phyloP scores from a whole-genome alignment of 1,140 invertebrate species.

The Ips typographus region DNA sequence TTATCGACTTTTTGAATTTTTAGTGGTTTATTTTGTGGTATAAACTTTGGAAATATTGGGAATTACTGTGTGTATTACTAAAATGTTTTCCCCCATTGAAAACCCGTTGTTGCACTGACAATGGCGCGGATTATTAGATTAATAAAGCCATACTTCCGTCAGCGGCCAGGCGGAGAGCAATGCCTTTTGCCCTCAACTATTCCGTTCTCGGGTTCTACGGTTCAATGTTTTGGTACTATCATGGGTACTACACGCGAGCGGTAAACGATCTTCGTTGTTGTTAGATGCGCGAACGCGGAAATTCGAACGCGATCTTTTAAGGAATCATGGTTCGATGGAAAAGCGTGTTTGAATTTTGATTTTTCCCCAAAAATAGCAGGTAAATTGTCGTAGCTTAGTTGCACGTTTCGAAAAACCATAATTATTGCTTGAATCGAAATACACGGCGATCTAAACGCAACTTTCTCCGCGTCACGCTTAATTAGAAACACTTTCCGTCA shows the following conservation, averaged over 20 bases:
- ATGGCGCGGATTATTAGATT: background rate
- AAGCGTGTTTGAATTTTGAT: background rate
- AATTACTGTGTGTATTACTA: too few species aligned
- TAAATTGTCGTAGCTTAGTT: background rate
- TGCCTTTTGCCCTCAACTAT: constrained; percentile 23
- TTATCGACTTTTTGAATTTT: too few species aligned
- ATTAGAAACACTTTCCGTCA: too few species aligned
- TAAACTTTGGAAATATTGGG: too few species aligned
- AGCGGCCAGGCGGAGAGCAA: constrained; percentile 11
- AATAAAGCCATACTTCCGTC: constrained; percentile 20
- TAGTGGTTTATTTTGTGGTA: too few species aligned
- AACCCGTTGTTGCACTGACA: too few species aligned
- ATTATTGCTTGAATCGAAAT: background rate
- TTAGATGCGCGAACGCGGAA: background rate
- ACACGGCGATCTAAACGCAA: background rate
- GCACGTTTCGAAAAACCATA: background rate
- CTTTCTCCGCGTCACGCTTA: background rate
- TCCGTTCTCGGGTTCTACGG: constrained; percentile 6
- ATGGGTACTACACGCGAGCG: background rate
- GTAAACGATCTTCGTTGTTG: constrained; percentile 3
- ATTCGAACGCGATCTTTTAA: background rate
- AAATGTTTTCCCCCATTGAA: too few species aligned
- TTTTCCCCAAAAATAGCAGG: background rate
- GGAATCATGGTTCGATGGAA: background rate
- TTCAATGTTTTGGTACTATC: constrained; percentile 5